Evolutionary conservation across 2,113 vertebrate species (phyloP), one percentile per base, ranked within the genome.

Genomic region (Myocastor coypus): DNA sequence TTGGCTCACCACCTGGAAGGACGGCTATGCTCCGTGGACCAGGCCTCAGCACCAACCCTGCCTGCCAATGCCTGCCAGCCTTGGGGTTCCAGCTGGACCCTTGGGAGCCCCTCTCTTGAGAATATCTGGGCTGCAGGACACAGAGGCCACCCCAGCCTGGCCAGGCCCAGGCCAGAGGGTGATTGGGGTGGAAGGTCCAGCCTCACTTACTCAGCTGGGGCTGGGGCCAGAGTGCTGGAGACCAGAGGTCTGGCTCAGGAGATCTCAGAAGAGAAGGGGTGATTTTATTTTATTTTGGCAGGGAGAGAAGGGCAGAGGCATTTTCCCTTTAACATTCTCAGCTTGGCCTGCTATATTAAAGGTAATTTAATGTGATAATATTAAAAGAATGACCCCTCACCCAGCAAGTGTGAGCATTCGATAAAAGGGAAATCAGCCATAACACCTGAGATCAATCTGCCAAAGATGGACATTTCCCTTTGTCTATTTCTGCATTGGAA

Each of bases 301-400:
- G 24, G 42, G 52, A 2, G 26, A 71, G 66, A 64, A 92, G 93
- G 17, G 4, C 40, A 83, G 83, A 94, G n/a, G 78, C 17, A 71
- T 69, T 93, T 95, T 90, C 80, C 97, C 57, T 97, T 97, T 98
- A 97, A 94, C 91, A 97, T 96, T 97, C 96, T 83, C 55, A 87
- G 94, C 71, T 95, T 97, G 82, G 94, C 61, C 77, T 96, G 96
- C 96, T 97, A 89, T 84, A 94, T 89, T 97, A 98, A 97, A 95
- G 96, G 94, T 96, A 97, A 98, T 98, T 98, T 98, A 97, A 98
- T 96, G 95, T 97, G 97, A 98, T 98, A 97, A 97, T 96, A 86
- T 96, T 98, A 95, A 98, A 98, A 98, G 98, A 97, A 98, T 97
- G 92, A 98, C 97, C 97, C 96, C 97, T 98, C 96, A 97, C 98